A percentile compares a stretch with the other conserved stretches of the same genome.
These are phyloP conservation scores for Acipenser oxyrinchus DNA, from an alignment of 2,797 vertebrate species.

Conservation along the genomic window DNA sequence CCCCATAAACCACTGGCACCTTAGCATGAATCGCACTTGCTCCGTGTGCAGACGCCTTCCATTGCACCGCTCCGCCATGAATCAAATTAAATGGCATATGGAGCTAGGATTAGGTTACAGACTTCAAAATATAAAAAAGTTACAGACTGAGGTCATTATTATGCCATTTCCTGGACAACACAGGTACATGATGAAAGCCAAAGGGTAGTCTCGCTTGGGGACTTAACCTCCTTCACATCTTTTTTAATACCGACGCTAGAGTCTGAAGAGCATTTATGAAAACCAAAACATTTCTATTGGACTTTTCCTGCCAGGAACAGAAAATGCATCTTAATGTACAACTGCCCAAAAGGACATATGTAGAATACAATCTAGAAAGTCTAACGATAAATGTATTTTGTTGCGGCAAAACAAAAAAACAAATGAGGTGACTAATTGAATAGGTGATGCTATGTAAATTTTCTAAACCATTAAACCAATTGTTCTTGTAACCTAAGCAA, in stretches of 20 bases:
- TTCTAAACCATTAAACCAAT: no score
- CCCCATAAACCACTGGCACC: background rate
- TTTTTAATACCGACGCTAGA: background rate
- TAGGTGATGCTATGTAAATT: no score
- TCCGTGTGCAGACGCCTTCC: background rate
- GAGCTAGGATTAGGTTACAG: background rate
- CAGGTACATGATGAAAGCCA: no score
- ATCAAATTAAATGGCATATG: slow-evolving; percentile 6
- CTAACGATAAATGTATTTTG: no score
- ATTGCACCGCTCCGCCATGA: background rate
- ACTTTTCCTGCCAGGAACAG: background rate
- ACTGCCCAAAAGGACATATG: background rate
- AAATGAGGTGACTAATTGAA: no score
- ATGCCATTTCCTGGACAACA: no score
- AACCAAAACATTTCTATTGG: background rate
- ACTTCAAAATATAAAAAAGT: background rate
- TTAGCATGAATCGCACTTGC: background rate
- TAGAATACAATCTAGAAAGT: no score
- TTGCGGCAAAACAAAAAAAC: no score
- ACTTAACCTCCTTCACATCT: background rate
- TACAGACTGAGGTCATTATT: no score
- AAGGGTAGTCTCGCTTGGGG: no score
- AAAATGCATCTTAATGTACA: slow-evolving; percentile 1
- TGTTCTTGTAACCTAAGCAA: no score
- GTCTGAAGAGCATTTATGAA: accelerated